Base-by-base conservation (phyloP, 2,797 vertebrate species). In the Spinibarbus caldwelli region DNA sequence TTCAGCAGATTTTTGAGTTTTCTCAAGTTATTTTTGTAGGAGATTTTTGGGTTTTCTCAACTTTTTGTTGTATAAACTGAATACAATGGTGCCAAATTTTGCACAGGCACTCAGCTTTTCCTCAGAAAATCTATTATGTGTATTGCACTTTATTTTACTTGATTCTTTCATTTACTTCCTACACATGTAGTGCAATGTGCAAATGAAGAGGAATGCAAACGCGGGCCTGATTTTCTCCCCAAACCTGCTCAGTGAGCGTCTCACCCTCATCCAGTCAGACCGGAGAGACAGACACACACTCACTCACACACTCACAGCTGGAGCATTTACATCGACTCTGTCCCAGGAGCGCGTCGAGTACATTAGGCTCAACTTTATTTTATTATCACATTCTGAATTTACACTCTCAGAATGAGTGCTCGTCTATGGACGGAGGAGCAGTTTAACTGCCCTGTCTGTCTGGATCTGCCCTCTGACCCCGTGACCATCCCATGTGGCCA, bases 401-500 rank as follows among this genome's bases (percentile, higher is more conserved):
- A 31, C 36, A 82, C n/a, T 3, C 11, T 19, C 41, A 85, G 57
- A 94, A 95, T 93, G 78, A 93, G 92, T 59, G 1, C 29, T 15
- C 94, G 91, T 36, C 88, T 95, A 72, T 96, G 95, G 95, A 96
- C 94, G 0, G 94, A 96, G 87, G 95, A 96, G 94, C 95, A 96
- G 94, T 96, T 96, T 43, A 96, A 96, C 93, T 96, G 95, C 87
- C 95, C 95, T 0, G 94, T 96, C 83, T 96, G 95, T 75, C 91
- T 96, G 90, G 95, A 96, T 34, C 92, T 96, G 14, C 95, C 95
- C 5, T 93, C 91, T 0, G 95, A 96, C 54, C 95, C 95, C 0
- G 94, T 93, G 84, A 96, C 95, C 86, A 95, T 96, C 87, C 95
- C 95, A 8, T 96, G 95, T n/a, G 95, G 95, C 0, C 95, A 96